Conservation (phyloP, 2,113 vertebrate species). For the Lathamus discolor region DNA sequence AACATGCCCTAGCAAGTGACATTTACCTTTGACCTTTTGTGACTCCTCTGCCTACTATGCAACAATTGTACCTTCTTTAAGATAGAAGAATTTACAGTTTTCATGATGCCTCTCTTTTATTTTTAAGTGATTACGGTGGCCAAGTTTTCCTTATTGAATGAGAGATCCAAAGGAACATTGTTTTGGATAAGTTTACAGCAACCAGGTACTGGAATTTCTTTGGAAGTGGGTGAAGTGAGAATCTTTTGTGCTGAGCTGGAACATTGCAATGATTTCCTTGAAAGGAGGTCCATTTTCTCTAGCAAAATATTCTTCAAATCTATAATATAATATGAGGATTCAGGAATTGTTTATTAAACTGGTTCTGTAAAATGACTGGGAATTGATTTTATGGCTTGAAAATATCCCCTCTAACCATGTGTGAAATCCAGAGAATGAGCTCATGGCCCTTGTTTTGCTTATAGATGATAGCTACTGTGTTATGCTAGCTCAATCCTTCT, state of each 20-base stretch:
- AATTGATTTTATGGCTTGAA: background rate
- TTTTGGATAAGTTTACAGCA: background rate
- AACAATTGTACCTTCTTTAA: background rate
- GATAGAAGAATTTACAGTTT: background rate
- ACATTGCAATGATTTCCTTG: background rate
- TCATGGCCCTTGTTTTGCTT: background rate
- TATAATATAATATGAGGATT: background rate
- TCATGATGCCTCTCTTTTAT: background rate
- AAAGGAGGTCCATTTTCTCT: background rate
- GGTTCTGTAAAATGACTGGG: background rate
- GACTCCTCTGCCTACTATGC: background rate
- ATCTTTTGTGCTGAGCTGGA: background rate
- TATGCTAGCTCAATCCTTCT: background rate
- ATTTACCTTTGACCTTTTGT: background rate
- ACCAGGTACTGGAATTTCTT: background rate
- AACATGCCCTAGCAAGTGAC: background rate
- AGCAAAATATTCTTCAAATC: background rate
- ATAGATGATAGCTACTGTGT: background rate
- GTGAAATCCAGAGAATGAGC: background rate
- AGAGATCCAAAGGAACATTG: background rate
- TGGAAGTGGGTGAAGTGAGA: background rate
- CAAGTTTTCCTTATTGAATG: background rate
- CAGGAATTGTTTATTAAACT: background rate
- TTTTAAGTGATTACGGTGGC: background rate
- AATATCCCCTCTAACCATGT: background rate